Evolutionary conservation across 2,888 invertebrate species (phyloP), one percentile per base, ranked within the genome.

Genomic region (Theretra japonica): DNA sequence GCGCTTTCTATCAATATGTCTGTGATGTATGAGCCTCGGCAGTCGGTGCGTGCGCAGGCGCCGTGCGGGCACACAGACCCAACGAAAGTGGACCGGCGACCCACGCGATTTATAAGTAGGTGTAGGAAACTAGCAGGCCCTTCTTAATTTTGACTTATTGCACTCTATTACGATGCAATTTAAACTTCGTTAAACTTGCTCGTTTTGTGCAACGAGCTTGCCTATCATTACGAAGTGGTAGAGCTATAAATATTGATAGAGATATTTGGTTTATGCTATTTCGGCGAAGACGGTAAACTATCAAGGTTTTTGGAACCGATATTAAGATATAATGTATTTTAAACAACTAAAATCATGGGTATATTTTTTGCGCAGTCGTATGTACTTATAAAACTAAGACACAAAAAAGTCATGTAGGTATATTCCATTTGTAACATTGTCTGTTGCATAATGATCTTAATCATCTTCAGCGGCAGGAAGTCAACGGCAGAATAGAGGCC

Each of bases 1-100:
- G 69, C 86, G 86, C 89, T 91, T 91, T 92, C 91, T 91, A 90
- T 87, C 85, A 88, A 87, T 88, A 87, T 86, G 84, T 86, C 83
- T 79, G 86, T 86, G 86, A 86, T 85, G 83, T 84, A 85, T 82
- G 82, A 74, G 75, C 79, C 77, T 74, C 80, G 86, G 83, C 85
- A 85, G 86, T 84, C 78, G 75, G 76, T 73, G 73, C 75, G 79
- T 73, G 75, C 70, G 74, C 69, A 50, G 56, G 68, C 70, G 78
- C 74, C 83, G 88, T n/a, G n/a, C n/a, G n/a, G n/a, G 84, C 88
- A 88, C 82, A 88, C 86, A 86, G 88, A 86, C 86, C 81, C 79
- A 82, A 86, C 74, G 91, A 90, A 92, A 92, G 90, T 91, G 83
- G 88, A 88, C 86, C 87, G 79, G 78, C 86, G 83, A 81, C 84